Evolutionary conservation across 2,888 invertebrate genomes (phyloP).

Genomic region (Hypselothyrea guttata): DNA sequence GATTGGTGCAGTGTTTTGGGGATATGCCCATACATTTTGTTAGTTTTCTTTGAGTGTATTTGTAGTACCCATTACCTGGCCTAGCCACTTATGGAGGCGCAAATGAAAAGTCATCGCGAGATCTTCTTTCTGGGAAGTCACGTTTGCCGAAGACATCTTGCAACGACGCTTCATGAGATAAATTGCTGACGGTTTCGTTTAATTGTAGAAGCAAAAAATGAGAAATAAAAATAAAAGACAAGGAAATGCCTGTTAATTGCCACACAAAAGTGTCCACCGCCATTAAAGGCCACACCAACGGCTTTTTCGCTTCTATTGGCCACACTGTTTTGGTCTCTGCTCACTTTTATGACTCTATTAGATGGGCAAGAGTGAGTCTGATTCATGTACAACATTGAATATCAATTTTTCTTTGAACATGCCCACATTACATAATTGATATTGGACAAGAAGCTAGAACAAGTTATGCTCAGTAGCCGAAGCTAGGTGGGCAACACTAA

Average conservation of each 20-base stretch:
- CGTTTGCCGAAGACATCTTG: constrained; percentile 41
- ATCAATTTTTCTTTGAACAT: constrained; percentile 49
- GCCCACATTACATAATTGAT: constrained; percentile 70
- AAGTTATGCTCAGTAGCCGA: constrained; percentile 35
- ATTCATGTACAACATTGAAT: constrained; percentile 36
- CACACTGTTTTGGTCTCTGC: constrained; percentile 16
- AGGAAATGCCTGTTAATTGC: constrained; percentile 76
- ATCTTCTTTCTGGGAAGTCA: constrained; percentile 70
- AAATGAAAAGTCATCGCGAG: constrained; percentile 68
- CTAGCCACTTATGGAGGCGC: constrained; percentile 80
- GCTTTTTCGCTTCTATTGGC: constrained; percentile 6
- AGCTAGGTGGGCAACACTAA: constrained; percentile 17
- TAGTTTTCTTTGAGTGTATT: too few species aligned
- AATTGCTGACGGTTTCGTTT: constrained; percentile 78
- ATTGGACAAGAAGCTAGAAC: constrained; percentile 48
- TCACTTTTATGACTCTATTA: constrained; percentile 69
- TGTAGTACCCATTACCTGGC: constrained; percentile 1
- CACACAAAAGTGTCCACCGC: constrained; percentile 62
- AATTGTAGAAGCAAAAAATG: constrained; percentile 46
- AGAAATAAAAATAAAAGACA: too few species aligned
- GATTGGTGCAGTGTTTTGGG: too few species aligned
- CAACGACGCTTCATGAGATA: constrained; percentile 49
- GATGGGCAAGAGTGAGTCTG: constrained; percentile 39
- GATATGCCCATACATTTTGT: too few species aligned
- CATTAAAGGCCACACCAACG: constrained; percentile 43